Base-by-base conservation (phyloP, 2,888 invertebrate species). In the Gastracanthus pulcherrimus region DNA sequence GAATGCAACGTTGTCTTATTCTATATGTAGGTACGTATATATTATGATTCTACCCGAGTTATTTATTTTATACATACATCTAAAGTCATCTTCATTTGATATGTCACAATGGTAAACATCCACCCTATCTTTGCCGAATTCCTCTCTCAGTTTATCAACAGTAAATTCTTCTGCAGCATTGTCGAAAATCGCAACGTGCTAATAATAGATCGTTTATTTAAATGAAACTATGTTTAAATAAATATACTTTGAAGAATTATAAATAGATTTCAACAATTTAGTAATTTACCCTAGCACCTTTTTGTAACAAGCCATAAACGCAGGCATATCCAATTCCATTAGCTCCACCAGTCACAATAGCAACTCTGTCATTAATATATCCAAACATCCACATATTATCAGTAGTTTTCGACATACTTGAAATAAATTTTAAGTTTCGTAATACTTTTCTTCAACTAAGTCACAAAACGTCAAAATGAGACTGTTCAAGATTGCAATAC, bases 121-220 rank as follows among this genome's bases (percentile, higher is more conserved):
- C 9, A 55, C 71, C 64, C 41, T 23, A 19, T 55, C 1, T 2
- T 34, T 3, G 11, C 72, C 71, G 38, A 72, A 79, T 19, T 51
- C 13, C 9, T 62, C 51, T 29, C 38, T 38, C 29, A 79, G 11
- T 38, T 64, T 55, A 34, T 79, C 66, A 29, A 36, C 48, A 9
- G 51, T n/a, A 1, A 48, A 48, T 3, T 64, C 77, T 6, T 26
- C 77, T 6, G 36, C 0, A 0, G 60, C 48, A 19, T 62, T 62
- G 19, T 78, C 77, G 19, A 78, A 71, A 62, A 78, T 69, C n/a
- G 77, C 70, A n/a, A 78, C 62, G 19, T 62, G 62, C 77, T 78
- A 34, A 58, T 13, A 34, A 51, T 41, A 38, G 45, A 26, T 41
- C 9, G 31, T 48, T 41, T n/a, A n/a, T n/a, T n/a, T n/a, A n/a